Base-by-base conservation (phyloP, 2,888 invertebrate species). In the Latheticus oryzae region DNA sequence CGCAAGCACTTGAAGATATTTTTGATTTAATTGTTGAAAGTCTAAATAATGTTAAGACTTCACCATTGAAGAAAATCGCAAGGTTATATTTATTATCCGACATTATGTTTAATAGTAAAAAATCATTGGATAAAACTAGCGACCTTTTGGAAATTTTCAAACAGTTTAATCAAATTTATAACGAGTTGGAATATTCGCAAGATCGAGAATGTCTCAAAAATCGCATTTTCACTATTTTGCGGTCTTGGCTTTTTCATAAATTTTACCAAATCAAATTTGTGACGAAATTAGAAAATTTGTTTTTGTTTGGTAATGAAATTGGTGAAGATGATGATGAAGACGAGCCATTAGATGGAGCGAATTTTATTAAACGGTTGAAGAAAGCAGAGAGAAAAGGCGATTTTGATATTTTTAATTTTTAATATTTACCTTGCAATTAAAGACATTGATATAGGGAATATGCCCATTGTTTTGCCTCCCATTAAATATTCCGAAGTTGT, bases 231-330 rank as follows among this genome's bases (percentile, higher is more conserved):
- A 86, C 89, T 73, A 90, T 95, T 67, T 86, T 97, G 76, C 86
- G 91, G 65, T 93, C 95, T 1, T 98, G 98, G 97, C 94, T 96
- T 73, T 95, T 95, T 91, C 89, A 93, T 8, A 86, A 97, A 43
- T 97, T 97, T 80, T 90, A 95, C 0, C 88, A 89, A 33, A 95
- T 26, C 7, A 26, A 95, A 64, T 91, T 91, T 77, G 81, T 98
- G 21, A 85, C 90, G 54, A 88, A 87, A 73, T 80, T 95, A 54
- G 93, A 95, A 76, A 91, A 92, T 71, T 84, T 56, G 11, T 56
- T 66, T 4, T 9, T 58, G n/a, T 11, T 19, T 11, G 47, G 56
- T 2, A 37, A 30, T 9, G 30, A 40, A 43, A 16, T 13, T 5
- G 30, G 15, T 5, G 55, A 64, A 24, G 43, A 47, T 21, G 50